A percentile compares a stretch with the other conserved stretches of the same genome.
phyloP scores from a whole-genome alignment of 2,113 vertebrate genomes.

The Myodes glareolus region DNA sequence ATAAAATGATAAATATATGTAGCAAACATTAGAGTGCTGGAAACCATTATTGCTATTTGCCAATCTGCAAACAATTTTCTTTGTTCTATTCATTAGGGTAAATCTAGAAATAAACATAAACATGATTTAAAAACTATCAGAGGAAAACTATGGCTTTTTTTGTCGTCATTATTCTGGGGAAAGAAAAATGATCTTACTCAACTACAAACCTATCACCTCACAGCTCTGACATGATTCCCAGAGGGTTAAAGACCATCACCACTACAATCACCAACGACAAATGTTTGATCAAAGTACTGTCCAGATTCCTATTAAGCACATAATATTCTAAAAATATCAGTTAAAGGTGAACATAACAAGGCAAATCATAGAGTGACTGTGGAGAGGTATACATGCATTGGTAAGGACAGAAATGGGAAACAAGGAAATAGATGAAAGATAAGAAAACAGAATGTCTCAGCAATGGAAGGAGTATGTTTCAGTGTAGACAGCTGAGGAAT shows the following conservation, averaged over 20 bases:
- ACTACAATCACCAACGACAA: neutral
- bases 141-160: constrained; percentile 59
- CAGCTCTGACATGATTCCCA: neutral
- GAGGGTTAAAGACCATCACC: neutral
- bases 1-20: constrained; percentile 61
- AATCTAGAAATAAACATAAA: constrained; percentile 67
- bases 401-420: neutral
- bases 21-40: constrained; percentile 4
- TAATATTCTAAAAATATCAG: neutral
- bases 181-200: neutral
- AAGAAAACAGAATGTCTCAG: neutral
- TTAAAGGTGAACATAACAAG: neutral
- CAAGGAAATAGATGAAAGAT: neutral
- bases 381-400: neutral
- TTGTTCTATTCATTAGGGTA: constrained; percentile 50
- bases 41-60: constrained; percentile 61
- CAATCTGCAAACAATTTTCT: constrained; percentile 63
- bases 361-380: neutral
- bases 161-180: constrained; percentile 22
- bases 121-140: constrained; percentile 59
- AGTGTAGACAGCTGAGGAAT: neutral
- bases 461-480: neutral
- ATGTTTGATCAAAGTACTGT: neutral
- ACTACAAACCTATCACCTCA: neutral
- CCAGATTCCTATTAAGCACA: neutral